Conservation (phyloP, 1,140 invertebrate genomes). For the Psix sp. region DNA sequence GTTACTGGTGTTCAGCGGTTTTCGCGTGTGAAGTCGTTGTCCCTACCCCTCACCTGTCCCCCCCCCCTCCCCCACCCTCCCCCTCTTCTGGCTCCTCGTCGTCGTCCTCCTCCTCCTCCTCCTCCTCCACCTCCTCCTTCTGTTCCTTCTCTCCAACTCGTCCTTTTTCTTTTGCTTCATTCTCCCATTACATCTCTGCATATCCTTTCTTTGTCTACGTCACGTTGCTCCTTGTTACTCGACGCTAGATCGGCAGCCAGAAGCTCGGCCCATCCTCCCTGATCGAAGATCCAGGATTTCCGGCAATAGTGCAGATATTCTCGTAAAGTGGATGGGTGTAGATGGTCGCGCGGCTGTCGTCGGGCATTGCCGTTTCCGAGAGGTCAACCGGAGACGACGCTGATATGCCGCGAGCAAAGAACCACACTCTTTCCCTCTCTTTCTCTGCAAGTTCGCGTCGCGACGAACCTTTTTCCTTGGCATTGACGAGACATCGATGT, state of each 20-base stretch:
- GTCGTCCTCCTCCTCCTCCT: conserved; percentile 5
- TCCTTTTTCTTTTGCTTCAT: conserved; percentile 19
- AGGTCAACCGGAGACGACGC: conserved; percentile 52
- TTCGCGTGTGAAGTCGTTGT: too few species aligned
- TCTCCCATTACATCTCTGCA: conserved; percentile 25
- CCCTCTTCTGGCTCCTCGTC: too few species aligned
- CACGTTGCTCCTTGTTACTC: conserved; percentile 24
- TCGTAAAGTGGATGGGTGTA: conserved; percentile 49
- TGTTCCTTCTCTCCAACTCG: neutral
- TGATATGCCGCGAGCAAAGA: conserved; percentile 38
- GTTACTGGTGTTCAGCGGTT: too few species aligned
- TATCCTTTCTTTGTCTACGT: conserved; percentile 13
- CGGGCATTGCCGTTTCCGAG: conserved; percentile 50
- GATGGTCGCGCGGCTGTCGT: conserved; percentile 49
- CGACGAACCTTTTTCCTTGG: conserved; percentile 51
- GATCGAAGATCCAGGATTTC: conserved; percentile 73
- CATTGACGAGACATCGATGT: conserved; percentile 56
- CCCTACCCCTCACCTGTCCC: too few species aligned
- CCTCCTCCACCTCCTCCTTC: conserved; percentile 9
- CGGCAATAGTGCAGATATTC: conserved; percentile 64
- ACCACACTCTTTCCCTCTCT: conserved; percentile 11
- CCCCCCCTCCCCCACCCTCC: too few species aligned
- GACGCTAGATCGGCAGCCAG: conserved; percentile 45
- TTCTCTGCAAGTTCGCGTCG: conserved; percentile 13
- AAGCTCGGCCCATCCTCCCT: conserved; percentile 44